Conservation (phyloP, 64 coral and sea anemone species). For the Anthopleura sola region DNA sequence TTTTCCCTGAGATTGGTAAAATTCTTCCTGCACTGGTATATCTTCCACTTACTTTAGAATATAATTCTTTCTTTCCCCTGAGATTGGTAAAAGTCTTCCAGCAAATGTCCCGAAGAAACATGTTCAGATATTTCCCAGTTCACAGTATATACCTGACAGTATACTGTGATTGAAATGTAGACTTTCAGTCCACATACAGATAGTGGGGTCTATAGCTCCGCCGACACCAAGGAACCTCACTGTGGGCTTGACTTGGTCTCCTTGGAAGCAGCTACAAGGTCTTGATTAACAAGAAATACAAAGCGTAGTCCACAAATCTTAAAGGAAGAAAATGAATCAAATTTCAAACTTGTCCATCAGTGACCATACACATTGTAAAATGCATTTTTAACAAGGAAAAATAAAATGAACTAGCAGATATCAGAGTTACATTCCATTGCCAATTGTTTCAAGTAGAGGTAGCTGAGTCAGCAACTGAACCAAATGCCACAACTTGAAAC, state of each 20-base stretch:
- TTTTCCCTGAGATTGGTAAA: not conserved
- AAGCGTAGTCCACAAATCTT: conserved; percentile 68
- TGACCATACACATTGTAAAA: not conserved
- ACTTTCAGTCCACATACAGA: not conserved
- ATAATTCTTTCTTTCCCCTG: not conserved
- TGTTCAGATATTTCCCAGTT: too few species aligned
- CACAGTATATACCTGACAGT: too few species aligned
- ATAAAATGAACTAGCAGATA: too few species aligned
- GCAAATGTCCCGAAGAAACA: not conserved
- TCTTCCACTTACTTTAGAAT: too few species aligned
- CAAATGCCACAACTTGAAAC: too few species aligned
- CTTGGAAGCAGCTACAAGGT: conserved; percentile 26
- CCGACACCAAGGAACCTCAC: not conserved
- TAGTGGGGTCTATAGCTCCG: too few species aligned
- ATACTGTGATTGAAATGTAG: too few species aligned
- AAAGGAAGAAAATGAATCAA: not conserved
- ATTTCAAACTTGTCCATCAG: not conserved
- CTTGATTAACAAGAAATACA: conserved; percentile 62
- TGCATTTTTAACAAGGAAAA: not conserved
- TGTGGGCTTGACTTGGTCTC: conserved; percentile 24
- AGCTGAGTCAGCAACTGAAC: too few species aligned
- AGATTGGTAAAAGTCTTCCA: not conserved
- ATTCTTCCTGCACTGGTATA: not conserved
- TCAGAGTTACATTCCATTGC: too few species aligned
- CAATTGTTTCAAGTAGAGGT: too few species aligned